phyloP scores from a whole-genome alignment of 2,888 invertebrate species.

The Drosophila subsilvestris region DNA sequence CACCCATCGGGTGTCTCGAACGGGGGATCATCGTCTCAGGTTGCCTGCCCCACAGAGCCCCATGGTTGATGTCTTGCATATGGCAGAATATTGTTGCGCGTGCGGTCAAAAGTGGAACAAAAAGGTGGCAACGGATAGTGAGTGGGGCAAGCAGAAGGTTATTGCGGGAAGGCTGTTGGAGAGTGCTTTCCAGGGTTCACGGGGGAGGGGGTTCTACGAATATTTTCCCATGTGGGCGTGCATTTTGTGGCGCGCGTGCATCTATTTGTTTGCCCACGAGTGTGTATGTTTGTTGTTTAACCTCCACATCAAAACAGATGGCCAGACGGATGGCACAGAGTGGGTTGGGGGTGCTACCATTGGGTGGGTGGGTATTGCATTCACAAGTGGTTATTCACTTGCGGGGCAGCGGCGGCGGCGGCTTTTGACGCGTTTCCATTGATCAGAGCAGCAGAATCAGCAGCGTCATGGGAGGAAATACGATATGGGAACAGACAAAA shows the following conservation, averaged over 20 bases:
- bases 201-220: constrained; percentile 5
- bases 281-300: constrained; percentile 49
- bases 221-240: constrained; percentile 59
- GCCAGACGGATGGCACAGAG: constrained; percentile 10
- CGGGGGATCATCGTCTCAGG: constrained; percentile 46
- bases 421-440: constrained; percentile 58
- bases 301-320: constrained; percentile 54
- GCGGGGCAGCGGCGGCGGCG: constrained; percentile 7
- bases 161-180: neutral
- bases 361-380: constrained; percentile 17
- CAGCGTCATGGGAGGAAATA: constrained; percentile 53
- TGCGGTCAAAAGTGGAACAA: constrained; percentile 65
- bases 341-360: constrained; percentile 5
- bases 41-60: constrained; percentile 48
- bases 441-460: constrained; percentile 58
- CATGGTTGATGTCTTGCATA: constrained; percentile 67
- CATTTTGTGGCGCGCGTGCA: constrained; percentile 66
- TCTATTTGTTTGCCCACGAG: constrained; percentile 63
- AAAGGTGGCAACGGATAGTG: neutral
- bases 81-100: constrained; percentile 70
- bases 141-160: neutral
- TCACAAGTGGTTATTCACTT: constrained; percentile 59
- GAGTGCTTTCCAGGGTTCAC: neutral
- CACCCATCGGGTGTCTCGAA: constrained; percentile 16
- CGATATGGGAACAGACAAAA: constrained; percentile 63